Evolutionary conservation across 1,140 invertebrate genomes (phyloP).

Genomic region (Drosophila insularis): DNA sequence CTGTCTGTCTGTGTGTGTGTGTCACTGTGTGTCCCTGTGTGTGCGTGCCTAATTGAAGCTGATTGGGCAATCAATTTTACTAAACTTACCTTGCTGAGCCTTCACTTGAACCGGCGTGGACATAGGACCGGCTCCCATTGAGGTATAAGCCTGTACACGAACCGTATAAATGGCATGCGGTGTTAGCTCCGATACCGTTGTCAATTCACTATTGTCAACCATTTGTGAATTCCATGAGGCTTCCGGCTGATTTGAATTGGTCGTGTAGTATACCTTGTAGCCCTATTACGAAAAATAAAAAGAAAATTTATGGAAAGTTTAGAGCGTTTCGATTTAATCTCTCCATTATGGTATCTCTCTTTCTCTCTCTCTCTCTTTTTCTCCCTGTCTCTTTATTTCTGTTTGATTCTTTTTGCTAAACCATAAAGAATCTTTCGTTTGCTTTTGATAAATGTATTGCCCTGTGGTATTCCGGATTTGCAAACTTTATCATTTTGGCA

Average conservation of each 20-base stretch:
- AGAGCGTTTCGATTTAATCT: neutral
- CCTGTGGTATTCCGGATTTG: constrained; percentile 49
- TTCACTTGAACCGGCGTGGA: constrained; percentile 97
- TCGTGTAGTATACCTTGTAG: constrained; percentile 98
- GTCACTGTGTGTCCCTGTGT: constrained; percentile 24
- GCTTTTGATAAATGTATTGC: constrained; percentile 28
- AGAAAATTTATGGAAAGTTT: neutral
- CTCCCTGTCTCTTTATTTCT: neutral
- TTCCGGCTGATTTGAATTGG: constrained; percentile 92
- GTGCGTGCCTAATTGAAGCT: constrained; percentile 60
- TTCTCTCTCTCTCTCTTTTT: neutral
- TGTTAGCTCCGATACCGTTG: constrained; percentile 95
- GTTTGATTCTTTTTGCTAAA: neutral
- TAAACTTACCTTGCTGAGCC: constrained; percentile 94
- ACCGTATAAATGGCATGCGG: constrained; percentile 96
- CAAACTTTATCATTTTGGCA: constrained; percentile 48
- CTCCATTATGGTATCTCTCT: neutral
- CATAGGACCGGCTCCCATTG: constrained; percentile 94
- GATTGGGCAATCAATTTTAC: constrained; percentile 69
- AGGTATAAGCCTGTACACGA: constrained; percentile 94
- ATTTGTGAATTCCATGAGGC: constrained; percentile 95
- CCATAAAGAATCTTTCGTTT: neutral
- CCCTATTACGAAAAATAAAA: constrained; percentile 85
- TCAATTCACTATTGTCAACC: constrained; percentile 96
- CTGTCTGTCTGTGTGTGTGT: constrained; percentile 8